These are phyloP conservation scores for Prolemur simus DNA, from an alignment of 2,113 vertebrate species.

Conservation along the genomic window DNA sequence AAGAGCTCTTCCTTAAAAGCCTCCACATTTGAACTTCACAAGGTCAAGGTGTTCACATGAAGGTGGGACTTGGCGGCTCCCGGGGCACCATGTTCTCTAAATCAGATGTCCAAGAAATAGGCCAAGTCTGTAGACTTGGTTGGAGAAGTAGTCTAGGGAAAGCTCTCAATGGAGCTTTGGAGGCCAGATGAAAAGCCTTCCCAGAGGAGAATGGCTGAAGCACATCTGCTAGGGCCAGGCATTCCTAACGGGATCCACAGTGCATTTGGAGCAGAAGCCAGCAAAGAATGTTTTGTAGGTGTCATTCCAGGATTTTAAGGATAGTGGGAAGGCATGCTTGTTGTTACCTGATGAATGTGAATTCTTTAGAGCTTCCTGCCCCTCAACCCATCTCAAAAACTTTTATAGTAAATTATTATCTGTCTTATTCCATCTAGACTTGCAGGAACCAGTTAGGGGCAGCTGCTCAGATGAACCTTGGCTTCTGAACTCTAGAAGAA, in stretches of 20 bases:
- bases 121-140: background rate
- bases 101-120: background rate
- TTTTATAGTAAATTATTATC: slow-evolving; percentile 20
- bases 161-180: background rate
- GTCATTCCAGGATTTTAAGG: background rate
- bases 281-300: background rate
- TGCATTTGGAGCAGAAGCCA: background rate
- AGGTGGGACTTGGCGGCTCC: background rate
- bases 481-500: slow-evolving; percentile 45
- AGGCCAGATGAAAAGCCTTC: background rate
- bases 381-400: background rate
- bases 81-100: background rate
- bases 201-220: background rate
- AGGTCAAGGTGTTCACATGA: background rate
- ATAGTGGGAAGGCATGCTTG: background rate
- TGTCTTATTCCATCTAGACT: slow-evolving; percentile 32
- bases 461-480: slow-evolving; percentile 16
- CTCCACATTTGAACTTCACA: slow-evolving; percentile 36
- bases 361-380: slow-evolving; percentile 7
- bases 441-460: background rate
- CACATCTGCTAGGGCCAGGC: background rate
- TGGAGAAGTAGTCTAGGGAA: background rate
- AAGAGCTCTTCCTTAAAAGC: background rate
- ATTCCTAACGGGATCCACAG: background rate
- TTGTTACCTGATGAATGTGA: slow-evolving; percentile 8